Conservation (phyloP, 2,113 vertebrate genomes). For the Cyprinodon variegatus region DNA sequence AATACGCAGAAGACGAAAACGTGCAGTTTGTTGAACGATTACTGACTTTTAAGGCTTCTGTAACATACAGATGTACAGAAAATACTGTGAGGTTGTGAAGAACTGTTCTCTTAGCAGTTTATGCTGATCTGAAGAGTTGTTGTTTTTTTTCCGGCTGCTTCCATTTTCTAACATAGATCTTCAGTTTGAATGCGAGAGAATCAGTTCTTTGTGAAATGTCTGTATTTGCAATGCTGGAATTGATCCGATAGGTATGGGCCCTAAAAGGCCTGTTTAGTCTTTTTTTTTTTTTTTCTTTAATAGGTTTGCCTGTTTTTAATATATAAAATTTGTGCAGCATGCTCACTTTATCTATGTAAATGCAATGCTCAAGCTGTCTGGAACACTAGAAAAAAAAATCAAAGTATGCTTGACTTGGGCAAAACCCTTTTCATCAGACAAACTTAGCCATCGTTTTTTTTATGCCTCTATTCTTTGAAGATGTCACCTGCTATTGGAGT, state of each 20-base stretch:
- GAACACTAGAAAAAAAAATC: conserved; percentile 55
- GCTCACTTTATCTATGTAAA: conserved; percentile 77
- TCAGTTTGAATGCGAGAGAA: conserved; percentile 62
- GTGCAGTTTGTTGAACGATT: conserved; percentile 31
- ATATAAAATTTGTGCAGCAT: conserved; percentile 76
- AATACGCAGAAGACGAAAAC: conserved; percentile 9
- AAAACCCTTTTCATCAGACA: conserved; percentile 34
- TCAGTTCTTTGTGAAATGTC: conserved; percentile 62
- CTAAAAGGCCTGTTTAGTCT: conserved; percentile 22
- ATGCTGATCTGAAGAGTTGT: conserved; percentile 50
- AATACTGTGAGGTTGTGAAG: conserved; percentile 55
- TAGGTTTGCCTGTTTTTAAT: conserved; percentile 59
- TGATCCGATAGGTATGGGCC: conserved; percentile 24
- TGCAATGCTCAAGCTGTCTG: conserved; percentile 70
- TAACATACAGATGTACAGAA: conserved; percentile 37
- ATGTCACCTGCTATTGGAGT: conserved; percentile 31
- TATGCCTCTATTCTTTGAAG: conserved; percentile 25
- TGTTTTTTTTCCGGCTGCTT: conserved; percentile 27
- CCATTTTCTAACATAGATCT: conserved; percentile 49
- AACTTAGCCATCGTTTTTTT: conserved; percentile 19
- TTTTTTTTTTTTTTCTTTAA: conserved; percentile 41
- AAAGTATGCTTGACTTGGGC: conserved; percentile 12
- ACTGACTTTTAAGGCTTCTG: conserved; percentile 26
- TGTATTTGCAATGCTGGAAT: conserved; percentile 69
- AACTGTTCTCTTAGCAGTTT: conserved; percentile 60